Conservation (phyloP, 1,140 invertebrate species). For the Pachyrhynchus sulphureomaculatus region DNA sequence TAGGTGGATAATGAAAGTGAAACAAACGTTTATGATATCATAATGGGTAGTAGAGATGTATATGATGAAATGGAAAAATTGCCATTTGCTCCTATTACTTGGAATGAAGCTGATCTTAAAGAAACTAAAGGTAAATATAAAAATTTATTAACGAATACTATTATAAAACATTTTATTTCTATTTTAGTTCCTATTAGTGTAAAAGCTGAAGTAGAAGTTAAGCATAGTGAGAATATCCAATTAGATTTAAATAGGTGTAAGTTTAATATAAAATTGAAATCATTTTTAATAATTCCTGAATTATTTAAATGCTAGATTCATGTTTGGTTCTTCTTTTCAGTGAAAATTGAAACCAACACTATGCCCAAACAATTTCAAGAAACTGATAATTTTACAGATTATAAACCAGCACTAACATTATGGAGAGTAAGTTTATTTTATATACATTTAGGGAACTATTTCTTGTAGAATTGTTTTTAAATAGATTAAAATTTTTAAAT, state of each 20-base stretch:
- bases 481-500: no score
- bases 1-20: slow-evolving; percentile 37
- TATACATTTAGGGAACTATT: no score
- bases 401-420: slow-evolving; percentile 34
- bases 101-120: slow-evolving; percentile 25
- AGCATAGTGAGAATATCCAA: neutral
- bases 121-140: slow-evolving; percentile 8
- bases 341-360: slow-evolving; percentile 25
- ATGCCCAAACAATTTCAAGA: slow-evolving; percentile 21
- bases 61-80: slow-evolving; percentile 35
- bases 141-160: neutral
- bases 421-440: slow-evolving; percentile 36
- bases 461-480: no score
- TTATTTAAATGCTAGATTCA: no score
- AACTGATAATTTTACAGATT: slow-evolving; percentile 28
- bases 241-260: slow-evolving; percentile 13
- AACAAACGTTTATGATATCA: slow-evolving; percentile 31
- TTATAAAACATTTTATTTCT: neutral
- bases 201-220: slow-evolving; percentile 8
- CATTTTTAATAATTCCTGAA: no score
- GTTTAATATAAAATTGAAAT: no score
- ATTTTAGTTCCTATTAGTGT: slow-evolving; percentile 13
- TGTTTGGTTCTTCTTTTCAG: no score
- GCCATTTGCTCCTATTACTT: slow-evolving; percentile 29
- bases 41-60: slow-evolving; percentile 21